These are phyloP conservation scores for Siniperca chuatsi DNA, from an alignment of 2,113 vertebrate genomes.

Conservation along the genomic window DNA sequence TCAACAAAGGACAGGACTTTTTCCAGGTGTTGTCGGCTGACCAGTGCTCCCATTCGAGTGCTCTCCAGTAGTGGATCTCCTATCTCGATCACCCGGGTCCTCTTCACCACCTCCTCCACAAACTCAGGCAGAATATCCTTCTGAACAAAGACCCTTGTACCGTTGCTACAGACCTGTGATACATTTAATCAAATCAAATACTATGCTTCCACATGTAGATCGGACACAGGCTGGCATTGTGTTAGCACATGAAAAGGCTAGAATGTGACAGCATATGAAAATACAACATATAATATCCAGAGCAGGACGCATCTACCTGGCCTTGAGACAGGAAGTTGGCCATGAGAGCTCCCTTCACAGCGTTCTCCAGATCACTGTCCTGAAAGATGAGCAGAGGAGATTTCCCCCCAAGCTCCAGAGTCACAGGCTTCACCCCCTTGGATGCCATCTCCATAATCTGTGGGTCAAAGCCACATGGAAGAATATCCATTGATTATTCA, in stretches of 20 bases:
- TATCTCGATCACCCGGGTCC: conserved; percentile 89
- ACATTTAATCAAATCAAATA: background rate
- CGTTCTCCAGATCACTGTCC: conserved; percentile 90
- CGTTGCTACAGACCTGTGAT: conserved; percentile 95
- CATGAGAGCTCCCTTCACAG: conserved; percentile 93
- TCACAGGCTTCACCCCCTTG: conserved; percentile 92
- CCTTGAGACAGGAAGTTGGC: conserved; percentile 98
- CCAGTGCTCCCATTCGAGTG: conserved; percentile 95
- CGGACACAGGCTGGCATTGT: background rate
- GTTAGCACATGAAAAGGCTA: background rate
- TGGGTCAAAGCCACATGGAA: background rate
- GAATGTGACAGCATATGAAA: background rate
- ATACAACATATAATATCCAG: background rate
- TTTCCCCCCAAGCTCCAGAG: conserved; percentile 96
- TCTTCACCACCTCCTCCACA: conserved; percentile 91
- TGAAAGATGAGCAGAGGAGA: conserved; percentile 96
- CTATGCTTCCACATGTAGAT: background rate
- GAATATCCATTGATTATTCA: background rate
- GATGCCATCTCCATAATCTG: conserved; percentile 95
- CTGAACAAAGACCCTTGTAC: conserved; percentile 95
- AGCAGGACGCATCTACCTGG: conserved; percentile 86
- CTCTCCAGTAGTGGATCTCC: conserved; percentile 93
- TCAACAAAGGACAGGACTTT: conserved; percentile 91
- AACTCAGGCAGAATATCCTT: conserved; percentile 88
- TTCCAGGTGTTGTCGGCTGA: conserved; percentile 90